These are phyloP conservation scores for Sweltsa coloradensis DNA, from an alignment of 1,140 invertebrate genomes.

Conservation along the genomic window DNA sequence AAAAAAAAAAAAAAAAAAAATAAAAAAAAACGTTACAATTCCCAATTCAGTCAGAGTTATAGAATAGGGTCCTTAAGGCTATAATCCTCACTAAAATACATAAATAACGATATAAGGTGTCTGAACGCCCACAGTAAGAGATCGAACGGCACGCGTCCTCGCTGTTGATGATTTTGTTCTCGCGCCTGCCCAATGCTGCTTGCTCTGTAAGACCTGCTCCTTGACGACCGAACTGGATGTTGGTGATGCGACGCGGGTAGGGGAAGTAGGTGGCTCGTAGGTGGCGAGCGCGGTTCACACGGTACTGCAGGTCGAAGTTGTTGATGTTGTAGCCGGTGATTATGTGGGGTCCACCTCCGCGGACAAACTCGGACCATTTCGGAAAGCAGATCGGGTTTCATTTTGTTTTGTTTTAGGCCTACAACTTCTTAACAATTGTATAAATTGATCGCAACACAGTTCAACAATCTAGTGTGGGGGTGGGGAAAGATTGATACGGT, in stretches of 20 bases:
- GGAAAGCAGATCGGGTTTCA: constrained; percentile 32
- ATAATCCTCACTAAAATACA: no score
- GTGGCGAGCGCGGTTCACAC: constrained; percentile 82
- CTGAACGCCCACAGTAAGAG: constrained; percentile 77
- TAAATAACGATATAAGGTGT: no score
- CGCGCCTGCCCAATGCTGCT: constrained; percentile 94
- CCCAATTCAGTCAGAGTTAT: no score
- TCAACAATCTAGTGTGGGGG: no score
- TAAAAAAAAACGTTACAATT: no score
- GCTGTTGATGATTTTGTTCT: constrained; percentile 94
- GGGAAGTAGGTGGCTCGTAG: constrained; percentile 62
- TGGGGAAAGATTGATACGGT: no score
- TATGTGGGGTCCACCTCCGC: constrained; percentile 92
- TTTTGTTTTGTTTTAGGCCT: no score
- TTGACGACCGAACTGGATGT: constrained; percentile 75
- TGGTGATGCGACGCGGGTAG: constrained; percentile 73
- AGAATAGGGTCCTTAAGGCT: no score
- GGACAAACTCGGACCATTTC: constrained; percentile 94
- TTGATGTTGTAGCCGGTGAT: constrained; percentile 99
- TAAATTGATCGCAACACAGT: no score
- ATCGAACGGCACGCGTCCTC: constrained; percentile 95
- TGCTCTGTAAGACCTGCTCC: constrained; percentile 82
- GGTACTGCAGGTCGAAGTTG: constrained; percentile 97
- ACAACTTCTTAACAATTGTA: no score
- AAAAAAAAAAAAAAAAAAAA: no score